Percentiles rank a stretch among this genome's conserved stretches.
phyloP scores from a whole-genome alignment of 2,888 invertebrate species.

The Drosophila testacea region DNA sequence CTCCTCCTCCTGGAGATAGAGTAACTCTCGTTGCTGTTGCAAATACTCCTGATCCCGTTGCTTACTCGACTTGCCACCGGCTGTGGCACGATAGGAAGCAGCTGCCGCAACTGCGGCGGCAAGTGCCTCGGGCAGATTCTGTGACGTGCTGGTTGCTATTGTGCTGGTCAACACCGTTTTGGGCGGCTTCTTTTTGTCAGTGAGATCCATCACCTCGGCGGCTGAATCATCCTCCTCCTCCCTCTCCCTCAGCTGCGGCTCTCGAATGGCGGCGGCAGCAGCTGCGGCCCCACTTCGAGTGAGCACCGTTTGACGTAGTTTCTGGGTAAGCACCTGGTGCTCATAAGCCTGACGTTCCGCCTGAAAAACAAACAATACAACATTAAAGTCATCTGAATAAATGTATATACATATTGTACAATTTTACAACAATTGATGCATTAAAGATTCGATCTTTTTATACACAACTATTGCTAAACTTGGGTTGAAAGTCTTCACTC shows the following conservation, averaged over 20 bases:
- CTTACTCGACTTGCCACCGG: slow-evolving; percentile 55
- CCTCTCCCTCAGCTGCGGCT: slow-evolving; percentile 85
- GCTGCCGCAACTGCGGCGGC: slow-evolving; percentile 83
- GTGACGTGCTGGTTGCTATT: slow-evolving; percentile 84
- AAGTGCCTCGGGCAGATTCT: slow-evolving; percentile 85
- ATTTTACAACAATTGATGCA: not conserved
- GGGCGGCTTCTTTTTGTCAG: slow-evolving; percentile 87
- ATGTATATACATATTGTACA: no score
- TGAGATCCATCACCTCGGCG: slow-evolving; percentile 91
- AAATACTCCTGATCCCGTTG: slow-evolving; percentile 87
- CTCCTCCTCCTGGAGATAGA: slow-evolving; percentile 87
- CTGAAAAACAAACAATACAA: slow-evolving; percentile 40
- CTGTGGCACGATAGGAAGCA: slow-evolving; percentile 53
- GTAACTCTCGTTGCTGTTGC: slow-evolving; percentile 88
- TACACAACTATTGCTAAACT: no score
- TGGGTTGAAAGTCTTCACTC: not conserved
- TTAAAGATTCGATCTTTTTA: no score
- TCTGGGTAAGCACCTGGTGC: slow-evolving; percentile 90
- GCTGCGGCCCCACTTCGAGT: slow-evolving; percentile 89
- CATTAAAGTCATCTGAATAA: not conserved
- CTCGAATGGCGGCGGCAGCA: slow-evolving; percentile 78
- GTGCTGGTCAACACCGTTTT: slow-evolving; percentile 86
- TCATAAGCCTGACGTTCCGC: slow-evolving; percentile 87
- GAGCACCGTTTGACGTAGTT: slow-evolving; percentile 94
- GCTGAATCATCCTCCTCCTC: slow-evolving; percentile 87